phyloP scores from a whole-genome alignment of 2,888 invertebrate species.

The Nephrotoma guestfalica region DNA sequence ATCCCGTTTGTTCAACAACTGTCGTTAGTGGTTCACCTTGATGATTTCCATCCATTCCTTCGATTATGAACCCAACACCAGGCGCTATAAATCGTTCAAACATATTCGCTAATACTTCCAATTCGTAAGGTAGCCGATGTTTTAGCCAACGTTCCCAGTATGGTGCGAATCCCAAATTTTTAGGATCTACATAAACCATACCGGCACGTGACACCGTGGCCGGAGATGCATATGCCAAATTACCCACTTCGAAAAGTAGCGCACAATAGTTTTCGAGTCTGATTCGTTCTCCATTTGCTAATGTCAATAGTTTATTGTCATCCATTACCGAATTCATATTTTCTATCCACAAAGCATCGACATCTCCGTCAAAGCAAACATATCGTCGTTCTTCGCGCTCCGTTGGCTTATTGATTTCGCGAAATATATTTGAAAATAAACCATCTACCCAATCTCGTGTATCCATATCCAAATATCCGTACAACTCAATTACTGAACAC shows the following conservation, averaged over 20 bases:
- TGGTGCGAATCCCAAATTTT: slow-evolving; percentile 73
- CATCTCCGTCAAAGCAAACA: slow-evolving; percentile 85
- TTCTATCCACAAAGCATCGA: slow-evolving; percentile 90
- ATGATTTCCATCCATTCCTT: slow-evolving; percentile 57
- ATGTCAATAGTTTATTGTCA: slow-evolving; percentile 76
- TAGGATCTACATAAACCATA: slow-evolving; percentile 89
- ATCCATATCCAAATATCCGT: slow-evolving; percentile 71
- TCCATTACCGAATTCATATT: slow-evolving; percentile 98
- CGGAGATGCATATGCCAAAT: slow-evolving; percentile 80
- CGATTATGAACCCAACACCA: slow-evolving; percentile 54
- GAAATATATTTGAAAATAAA: slow-evolving; percentile 75
- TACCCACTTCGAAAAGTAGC: slow-evolving; percentile 77
- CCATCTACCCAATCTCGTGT: slow-evolving; percentile 92
- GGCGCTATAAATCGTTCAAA: slow-evolving; percentile 64
- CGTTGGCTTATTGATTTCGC: slow-evolving; percentile 71
- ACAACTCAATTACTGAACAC: slow-evolving; percentile 75
- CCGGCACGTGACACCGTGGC: slow-evolving; percentile 86
- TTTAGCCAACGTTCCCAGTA: slow-evolving; percentile 76
- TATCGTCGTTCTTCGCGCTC: slow-evolving; percentile 52
- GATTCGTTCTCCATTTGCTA: slow-evolving; percentile 83
- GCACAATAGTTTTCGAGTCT: slow-evolving; percentile 67
- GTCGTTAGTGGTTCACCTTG: slow-evolving; percentile 60
- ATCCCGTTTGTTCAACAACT: slow-evolving; percentile 68
- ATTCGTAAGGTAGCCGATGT: slow-evolving; percentile 36
- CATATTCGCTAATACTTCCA: slow-evolving; percentile 33